Evolutionary conservation across 2,797 vertebrate species (phyloP), one percentile per base, ranked within the genome.

Genomic region (Odontamblyopus rebecca): DNA sequence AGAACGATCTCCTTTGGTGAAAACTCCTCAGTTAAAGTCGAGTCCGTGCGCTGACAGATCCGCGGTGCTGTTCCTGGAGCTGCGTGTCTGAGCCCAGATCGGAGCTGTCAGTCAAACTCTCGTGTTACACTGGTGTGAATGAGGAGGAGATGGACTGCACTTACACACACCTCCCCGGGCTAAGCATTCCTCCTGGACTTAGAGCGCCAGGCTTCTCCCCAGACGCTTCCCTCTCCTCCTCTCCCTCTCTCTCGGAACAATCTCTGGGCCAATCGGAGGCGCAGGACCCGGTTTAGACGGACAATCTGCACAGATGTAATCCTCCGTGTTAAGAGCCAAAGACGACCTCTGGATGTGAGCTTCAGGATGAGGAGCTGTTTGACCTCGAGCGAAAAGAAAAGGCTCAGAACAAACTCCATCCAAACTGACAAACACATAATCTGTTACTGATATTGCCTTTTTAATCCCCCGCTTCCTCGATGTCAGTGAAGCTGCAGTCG

Each of bases 181-280:
- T 81, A 91, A 76, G 89, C 93, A 95, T 94, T 94, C 86, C 76
- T 93, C 78, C 77, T 76, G 78, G 87, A 93, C 89, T 94, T 94
- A 93, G 85, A 84, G 89, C 90, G 83, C 85, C 84, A 89, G 82
- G 57, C 82, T 72, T 82, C 61, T 91, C 84, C 85, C 77, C 65
- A 84, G 72, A 77, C 77, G 5, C 76, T 79, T 83, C 88, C 80
- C 80, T 74, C 29, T 51, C 63, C 4, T 23, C 23, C 30, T 30
- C 30, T 74, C 62, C 73, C 29, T 0, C 35, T 35, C 35, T 70
- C 61, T 0, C 76, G 8, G 66, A 78, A 71, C 75, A 70, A 64
- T 66, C 57, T 12, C 74, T 48, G 82, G 82, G 82, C 66, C 79
- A 44, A 79, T 66, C 71, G 70, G 16, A 72, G 79, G 83, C 87